Base-by-base conservation (phyloP, 2,888 invertebrate species). In the Lathronympha strigana region DNA sequence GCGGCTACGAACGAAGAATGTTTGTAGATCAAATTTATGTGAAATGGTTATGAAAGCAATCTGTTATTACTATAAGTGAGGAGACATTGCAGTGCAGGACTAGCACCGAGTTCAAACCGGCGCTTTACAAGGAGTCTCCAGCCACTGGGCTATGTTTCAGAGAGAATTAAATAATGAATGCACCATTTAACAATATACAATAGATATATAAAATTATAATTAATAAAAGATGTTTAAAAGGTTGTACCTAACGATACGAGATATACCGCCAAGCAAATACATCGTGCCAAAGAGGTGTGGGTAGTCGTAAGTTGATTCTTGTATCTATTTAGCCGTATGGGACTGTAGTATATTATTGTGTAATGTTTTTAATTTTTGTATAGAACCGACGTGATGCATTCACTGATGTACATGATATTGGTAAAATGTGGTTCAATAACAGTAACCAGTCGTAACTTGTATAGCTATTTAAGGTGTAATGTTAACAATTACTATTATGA, bases 341-440 rank as follows among this genome's bases (percentile, higher is more conserved):
- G 89, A 90, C 82, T 72, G 86, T 91, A 90, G 90, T 80, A 83
- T 81, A 83, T 81, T 86, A 88, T 78, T 87, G 86, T 89, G 88
- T 85, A 89, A 90, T 85, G 89, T 91, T 91, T 90, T 91, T 90
- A 90, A 89, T 91, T 91, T 92, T 91, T 91, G 90, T 92, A 92
- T 91, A 91, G 90, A 88, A 88, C 86, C 76, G 79, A 78, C 78
- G 87, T 80, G 88, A 77, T 70, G 77, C 78, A 79, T 80, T 74
- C 75, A 81, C 82, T 84, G 81, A 82, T 90, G 89, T 90, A 88
- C 63, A 58, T 87, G 68, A 88, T 88, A 87, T 87, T 55, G 55
- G 40, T 63, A 60, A 83, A 80, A 83, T 76, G 77, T 77, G 73
- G 74, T 83, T 81, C 78, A 78, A 83, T 87, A 86, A 87, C 84